Evolutionary conservation across 2,113 vertebrate species (phyloP), one percentile per base, ranked within the genome.

Genomic region (Epinephelus cyanopodus): DNA sequence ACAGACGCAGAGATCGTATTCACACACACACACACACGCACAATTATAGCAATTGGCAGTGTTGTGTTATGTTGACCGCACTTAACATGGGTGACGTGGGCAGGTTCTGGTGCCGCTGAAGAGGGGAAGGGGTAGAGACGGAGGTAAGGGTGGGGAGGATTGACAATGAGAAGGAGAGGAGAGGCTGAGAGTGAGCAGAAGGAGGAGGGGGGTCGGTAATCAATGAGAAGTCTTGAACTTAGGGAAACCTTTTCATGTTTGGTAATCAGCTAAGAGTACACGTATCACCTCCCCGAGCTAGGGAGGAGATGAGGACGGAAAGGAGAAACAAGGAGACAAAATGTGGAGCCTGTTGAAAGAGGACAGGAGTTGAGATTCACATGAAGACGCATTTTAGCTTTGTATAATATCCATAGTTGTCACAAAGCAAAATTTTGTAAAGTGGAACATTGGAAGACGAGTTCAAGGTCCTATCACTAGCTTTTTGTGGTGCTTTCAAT

Each of bases 191-290:
- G 87, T 90, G 90, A 88, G 91, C 87, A 89, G 79, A 74, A 76
- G 79, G 74, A 65, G 62, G 66, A 71, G 86, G 61, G 29, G 54
- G 62, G 78, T 84, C 78, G 58, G 60, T 83, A 90, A 94, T 94
- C 93, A 87, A 79, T 91, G 25, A 42, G 25, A 86, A 94, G 90
- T 91, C 94, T 88, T 96, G 85, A 93, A 92, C 89, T 95, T 94
- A 74, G 93, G 91, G 92, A 89, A 82, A 84, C 82, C 82, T 91
- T 87, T 93, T 94, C 95, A 94, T 95, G 92, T 95, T 96, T 95
- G 91, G 90, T 95, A 95, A 95, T 95, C 94, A 90, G 64, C 83
- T 80, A 68, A 81, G 88, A 93, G 82, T 83, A 83, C 50, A 74
- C 78, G 90, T 77, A 58, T 93, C 79, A 72, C 86, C 63, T 79